A percentile compares a stretch with the other conserved stretches of the same genome.
Conservation (phyloP, 2,113 vertebrate species). For the Petaurus breviceps region DNA sequence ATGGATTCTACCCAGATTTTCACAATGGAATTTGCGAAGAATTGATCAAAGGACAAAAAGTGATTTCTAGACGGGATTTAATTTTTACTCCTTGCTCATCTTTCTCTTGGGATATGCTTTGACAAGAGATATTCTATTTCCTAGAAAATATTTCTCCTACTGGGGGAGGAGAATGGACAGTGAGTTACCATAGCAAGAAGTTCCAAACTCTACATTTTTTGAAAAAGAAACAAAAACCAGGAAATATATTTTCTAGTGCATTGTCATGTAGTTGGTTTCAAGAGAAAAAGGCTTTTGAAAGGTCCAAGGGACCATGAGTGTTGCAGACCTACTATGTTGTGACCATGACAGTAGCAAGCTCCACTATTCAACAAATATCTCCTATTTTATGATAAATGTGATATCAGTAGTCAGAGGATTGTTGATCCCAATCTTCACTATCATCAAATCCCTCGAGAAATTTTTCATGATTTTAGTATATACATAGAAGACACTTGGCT, state of each 20-base stretch:
- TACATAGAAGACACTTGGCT: background rate
- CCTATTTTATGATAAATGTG: background rate
- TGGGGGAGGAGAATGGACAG: background rate
- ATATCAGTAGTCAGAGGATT: background rate
- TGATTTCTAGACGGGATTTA: background rate
- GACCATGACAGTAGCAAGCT: background rate
- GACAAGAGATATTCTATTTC: background rate
- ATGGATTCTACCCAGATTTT: background rate
- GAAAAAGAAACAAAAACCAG: background rate
- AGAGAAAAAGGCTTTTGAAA: background rate
- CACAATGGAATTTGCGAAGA: background rate
- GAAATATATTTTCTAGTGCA: background rate
- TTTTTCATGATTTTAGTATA: background rate
- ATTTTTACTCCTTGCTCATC: background rate
- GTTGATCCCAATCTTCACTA: background rate
- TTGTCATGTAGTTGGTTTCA: background rate
- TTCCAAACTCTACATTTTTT: background rate
- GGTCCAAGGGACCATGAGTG: background rate
- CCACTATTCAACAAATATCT: background rate
- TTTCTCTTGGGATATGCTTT: background rate
- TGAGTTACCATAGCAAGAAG: background rate
- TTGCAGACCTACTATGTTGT: background rate
- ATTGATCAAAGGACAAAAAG: background rate
- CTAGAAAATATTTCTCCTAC: background rate
- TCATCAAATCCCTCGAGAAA: background rate